Percentiles rank a stretch among this genome's conserved stretches.
Conservation (phyloP, 1,140 invertebrate genomes). For the Euschistus heros region DNA sequence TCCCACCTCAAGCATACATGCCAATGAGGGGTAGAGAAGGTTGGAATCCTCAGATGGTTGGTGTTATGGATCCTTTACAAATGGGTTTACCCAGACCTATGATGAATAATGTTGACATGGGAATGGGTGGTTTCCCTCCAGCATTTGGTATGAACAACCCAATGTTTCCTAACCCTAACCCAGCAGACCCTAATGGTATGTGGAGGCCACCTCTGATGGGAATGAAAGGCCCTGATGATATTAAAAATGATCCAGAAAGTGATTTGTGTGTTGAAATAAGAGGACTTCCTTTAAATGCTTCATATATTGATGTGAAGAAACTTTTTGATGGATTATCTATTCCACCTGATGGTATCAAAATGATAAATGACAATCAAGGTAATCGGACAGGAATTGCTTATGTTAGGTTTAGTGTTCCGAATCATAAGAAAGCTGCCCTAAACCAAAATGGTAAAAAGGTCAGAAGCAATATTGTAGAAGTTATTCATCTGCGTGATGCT, state of each 20-base stretch:
- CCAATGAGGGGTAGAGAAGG: constrained; percentile 10
- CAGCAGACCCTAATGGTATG: constrained; percentile 1
- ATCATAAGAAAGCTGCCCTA: constrained; percentile 58
- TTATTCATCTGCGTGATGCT: constrained; percentile 39
- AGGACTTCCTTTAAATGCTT: constrained; percentile 52
- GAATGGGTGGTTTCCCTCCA: constrained; percentile 8
- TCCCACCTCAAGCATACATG: not conserved
- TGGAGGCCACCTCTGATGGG: not conserved
- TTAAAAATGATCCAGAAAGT: not conserved
- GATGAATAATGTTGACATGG: constrained; percentile 10
- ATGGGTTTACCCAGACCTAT: constrained; percentile 11
- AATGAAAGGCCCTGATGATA: not conserved
- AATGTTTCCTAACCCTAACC: constrained; percentile 23
- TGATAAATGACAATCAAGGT: constrained; percentile 69
- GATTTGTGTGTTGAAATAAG: constrained; percentile 57
- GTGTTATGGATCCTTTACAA: constrained; percentile 11
- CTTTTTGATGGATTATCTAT: constrained; percentile 71
- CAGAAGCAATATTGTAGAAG: constrained; percentile 48
- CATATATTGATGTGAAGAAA: constrained; percentile 64
- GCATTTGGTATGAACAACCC: not conserved
- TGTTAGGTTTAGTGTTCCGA: constrained; percentile 58
- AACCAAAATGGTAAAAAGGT: constrained; percentile 43
- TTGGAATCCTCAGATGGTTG: constrained; percentile 13
- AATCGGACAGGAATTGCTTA: constrained; percentile 66
- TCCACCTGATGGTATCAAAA: constrained; percentile 70